Conservation (phyloP, 1,140 invertebrate genomes). For the Cotesia glomerata region DNA sequence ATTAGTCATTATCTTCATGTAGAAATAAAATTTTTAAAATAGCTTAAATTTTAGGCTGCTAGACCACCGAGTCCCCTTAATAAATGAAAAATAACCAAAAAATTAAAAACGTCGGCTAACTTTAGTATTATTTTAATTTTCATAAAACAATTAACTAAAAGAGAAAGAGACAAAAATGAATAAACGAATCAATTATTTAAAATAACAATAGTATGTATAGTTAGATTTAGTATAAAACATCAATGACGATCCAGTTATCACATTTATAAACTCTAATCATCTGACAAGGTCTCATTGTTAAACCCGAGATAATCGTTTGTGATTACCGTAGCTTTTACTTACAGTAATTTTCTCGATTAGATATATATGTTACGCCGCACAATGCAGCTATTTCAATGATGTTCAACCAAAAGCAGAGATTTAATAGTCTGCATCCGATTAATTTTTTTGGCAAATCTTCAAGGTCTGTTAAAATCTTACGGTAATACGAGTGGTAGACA, state of each 20-base stretch:
- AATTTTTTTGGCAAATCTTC: slow-evolving; percentile 62
- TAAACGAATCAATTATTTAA: no score
- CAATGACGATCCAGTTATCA: slow-evolving; percentile 20
- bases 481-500: slow-evolving; percentile 83
- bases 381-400: slow-evolving; percentile 82
- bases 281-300: slow-evolving; percentile 2
- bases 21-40: no score
- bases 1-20: no score
- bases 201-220: background rate
- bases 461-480: slow-evolving; percentile 69
- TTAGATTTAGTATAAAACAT: background rate
- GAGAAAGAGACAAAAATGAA: no score
- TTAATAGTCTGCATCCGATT: slow-evolving; percentile 68
- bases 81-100: no score
- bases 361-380: slow-evolving; percentile 89
- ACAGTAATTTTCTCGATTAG: slow-evolving; percentile 94
- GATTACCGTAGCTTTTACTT: slow-evolving; percentile 61
- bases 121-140: no score
- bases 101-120: no score
- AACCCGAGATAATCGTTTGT: background rate
- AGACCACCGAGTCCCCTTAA: no score
- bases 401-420: slow-evolving; percentile 83
- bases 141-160: no score
- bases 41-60: no score
- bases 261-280: slow-evolving; percentile 12